These are phyloP conservation scores for Terebella lapidaria DNA, from an alignment of 2,888 invertebrate genomes.

Conservation along the genomic window DNA sequence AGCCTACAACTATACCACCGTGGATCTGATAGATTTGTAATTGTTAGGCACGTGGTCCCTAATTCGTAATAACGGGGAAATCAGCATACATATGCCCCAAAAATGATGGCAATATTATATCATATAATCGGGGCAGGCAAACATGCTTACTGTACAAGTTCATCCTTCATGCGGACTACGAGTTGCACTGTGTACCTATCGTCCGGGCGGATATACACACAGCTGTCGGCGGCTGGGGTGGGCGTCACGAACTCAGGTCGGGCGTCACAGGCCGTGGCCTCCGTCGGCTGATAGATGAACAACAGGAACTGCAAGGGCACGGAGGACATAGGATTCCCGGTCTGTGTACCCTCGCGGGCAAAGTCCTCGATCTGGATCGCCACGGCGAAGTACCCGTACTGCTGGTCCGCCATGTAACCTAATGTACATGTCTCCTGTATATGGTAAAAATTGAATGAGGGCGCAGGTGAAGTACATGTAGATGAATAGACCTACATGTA, in stretches of 20 bases:
- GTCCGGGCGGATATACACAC: neutral
- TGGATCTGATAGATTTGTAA: too few species aligned
- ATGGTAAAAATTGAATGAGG: neutral
- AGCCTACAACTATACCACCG: too few species aligned
- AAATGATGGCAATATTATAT: too few species aligned
- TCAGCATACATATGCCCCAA: too few species aligned
- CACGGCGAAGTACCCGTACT: constrained; percentile 8
- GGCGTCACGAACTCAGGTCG: constrained; percentile 6
- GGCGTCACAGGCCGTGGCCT: neutral
- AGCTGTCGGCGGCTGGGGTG: neutral
- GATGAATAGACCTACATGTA: too few species aligned
- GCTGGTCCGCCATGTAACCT: neutral
- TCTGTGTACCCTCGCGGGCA: neutral
- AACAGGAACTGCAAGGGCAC: constrained; percentile 13
- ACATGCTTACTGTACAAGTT: neutral
- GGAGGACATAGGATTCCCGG: neutral
- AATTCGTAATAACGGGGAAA: too few species aligned
- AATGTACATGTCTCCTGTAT: constrained; percentile 6
- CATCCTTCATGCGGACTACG: neutral
- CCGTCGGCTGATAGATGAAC: neutral
- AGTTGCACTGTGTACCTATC: neutral
- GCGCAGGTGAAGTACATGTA: too few species aligned
- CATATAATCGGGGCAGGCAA: neutral
- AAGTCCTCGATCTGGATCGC: constrained; percentile 13
- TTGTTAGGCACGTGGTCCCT: too few species aligned